Evolutionary conservation across 2,888 invertebrate genomes (phyloP), one percentile per base, ranked within the genome.

Genomic region (Limnephilus auricula): DNA sequence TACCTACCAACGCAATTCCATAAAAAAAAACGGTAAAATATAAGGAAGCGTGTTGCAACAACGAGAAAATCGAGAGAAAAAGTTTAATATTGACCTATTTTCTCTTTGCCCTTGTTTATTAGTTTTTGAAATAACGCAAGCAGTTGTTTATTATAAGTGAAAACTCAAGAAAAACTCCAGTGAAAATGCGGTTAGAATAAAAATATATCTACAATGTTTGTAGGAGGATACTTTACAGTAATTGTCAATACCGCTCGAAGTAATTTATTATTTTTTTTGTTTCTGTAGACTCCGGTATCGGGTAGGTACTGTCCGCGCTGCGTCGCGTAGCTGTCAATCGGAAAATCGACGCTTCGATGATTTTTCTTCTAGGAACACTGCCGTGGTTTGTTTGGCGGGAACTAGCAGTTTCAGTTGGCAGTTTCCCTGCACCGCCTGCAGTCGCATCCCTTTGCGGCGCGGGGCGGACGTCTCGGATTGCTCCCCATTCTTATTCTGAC

Each of bases 361-460:
- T 78, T 83, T 89, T 90, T 83, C 90, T 78, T 34, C 31, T 65
- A 37, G 30, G 65, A 90, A 84, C 82, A 65, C 65, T 18, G 85
- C 31, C 78, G 79, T 37, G 85, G 90, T 50, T 79, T 37, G 83
- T 89, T 80, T 82, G 90, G 91, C 88, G 91, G 79, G 91, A 88
- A 87, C 87, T 79, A 79, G 65, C 65, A 65, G 65, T 65, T 65
- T 65, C 65, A 25, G 65, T 65, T 79, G 45, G 86, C 15, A 65
- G 45, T 78, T 87, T 88, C 78, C 86, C 80, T 45, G 89, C 82
- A 50, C 50, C 86, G 45, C 34, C n/a, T 32, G 89, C 92, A 92
- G 92, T 92, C 89, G 92, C 92, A 92, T 92, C 92, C 92, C 92
- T 79, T 45, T 40, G 32, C 90, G 50, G 88, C 90, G 34, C 50